Percentiles rank a stretch among this genome's conserved stretches.
Evolutionary conservation across 2,797 vertebrate genomes (phyloP).

Genomic region (Darevskia nairensis): DNA sequence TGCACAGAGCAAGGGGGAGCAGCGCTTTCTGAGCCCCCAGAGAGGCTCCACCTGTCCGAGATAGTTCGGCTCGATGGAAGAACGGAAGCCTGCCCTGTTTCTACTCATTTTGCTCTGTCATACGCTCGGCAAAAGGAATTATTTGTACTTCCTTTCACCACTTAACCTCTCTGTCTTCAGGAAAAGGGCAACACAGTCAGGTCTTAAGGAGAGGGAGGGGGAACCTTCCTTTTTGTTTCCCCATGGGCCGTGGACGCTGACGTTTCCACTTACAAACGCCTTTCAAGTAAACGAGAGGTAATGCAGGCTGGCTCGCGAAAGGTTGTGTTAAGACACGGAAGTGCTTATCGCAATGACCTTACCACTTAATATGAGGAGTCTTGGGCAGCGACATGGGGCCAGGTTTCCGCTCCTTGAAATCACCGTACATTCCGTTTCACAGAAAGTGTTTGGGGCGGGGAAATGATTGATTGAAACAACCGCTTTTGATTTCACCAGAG

Average conservation of each 20-base stretch:
- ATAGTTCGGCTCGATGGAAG: rapidly evolving
- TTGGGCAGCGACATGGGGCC: neutral
- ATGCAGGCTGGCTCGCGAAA: conserved; percentile 48
- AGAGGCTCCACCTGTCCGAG: neutral
- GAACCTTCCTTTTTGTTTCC: neutral
- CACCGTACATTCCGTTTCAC: neutral
- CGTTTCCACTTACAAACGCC: conserved; percentile 53
- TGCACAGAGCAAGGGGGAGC: rapidly evolving
- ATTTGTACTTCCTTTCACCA: conserved; percentile 42
- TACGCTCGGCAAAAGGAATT: conserved; percentile 26
- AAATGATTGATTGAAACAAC: neutral
- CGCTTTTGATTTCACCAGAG: neutral
- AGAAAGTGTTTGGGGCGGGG: too few relatives aligned
- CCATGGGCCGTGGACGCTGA: conserved; percentile 11
- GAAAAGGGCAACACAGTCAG: conserved; percentile 41
- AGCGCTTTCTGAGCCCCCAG: rapidly evolving
- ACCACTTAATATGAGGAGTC: conserved; percentile 18
- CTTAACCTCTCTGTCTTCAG: conserved; percentile 45
- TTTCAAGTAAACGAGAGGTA: conserved; percentile 42
- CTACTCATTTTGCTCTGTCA: neutral
- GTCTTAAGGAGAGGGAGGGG: neutral
- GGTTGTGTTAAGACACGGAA: conserved; percentile 6
- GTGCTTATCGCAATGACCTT: neutral
- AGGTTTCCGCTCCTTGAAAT: neutral
- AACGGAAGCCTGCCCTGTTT: neutral